phyloP scores from a whole-genome alignment of 2,113 vertebrate genomes.

The Junco hyemalis region DNA sequence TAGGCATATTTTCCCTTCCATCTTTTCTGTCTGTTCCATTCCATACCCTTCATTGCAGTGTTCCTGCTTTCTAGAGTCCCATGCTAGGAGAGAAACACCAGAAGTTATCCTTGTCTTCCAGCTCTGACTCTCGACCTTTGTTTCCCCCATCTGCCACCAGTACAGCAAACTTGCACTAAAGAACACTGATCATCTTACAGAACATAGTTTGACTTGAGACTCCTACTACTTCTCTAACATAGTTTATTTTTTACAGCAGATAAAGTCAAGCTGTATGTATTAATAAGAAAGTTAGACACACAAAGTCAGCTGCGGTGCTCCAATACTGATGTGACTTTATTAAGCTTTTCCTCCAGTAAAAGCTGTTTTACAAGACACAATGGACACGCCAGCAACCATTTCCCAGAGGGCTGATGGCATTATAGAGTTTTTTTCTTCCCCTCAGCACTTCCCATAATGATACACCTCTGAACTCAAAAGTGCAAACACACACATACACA shows the following conservation, averaged over 20 bases:
- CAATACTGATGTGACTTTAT: neutral
- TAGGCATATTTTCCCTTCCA: neutral
- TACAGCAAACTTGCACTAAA: neutral
- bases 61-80: neutral
- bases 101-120: neutral
- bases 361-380: neutral
- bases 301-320: neutral
- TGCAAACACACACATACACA: neutral
- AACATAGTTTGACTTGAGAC: neutral
- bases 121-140: neutral
- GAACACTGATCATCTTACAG: fast-evolving
- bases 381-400: neutral
- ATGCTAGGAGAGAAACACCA: neutral
- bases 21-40: neutral
- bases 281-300: neutral
- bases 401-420: neutral
- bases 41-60: neutral
- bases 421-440: neutral
- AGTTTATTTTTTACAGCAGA: neutral
- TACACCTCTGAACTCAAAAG: neutral
- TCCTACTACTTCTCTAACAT: neutral
- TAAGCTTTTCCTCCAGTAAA: neutral
- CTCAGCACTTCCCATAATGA: neutral
- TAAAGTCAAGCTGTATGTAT: neutral
- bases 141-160: neutral